A percentile compares a stretch with the other conserved stretches of the same genome.
These are phyloP conservation scores for Frankliniella intonsa DNA, from an alignment of 2,888 invertebrate species.

Conservation along the genomic window DNA sequence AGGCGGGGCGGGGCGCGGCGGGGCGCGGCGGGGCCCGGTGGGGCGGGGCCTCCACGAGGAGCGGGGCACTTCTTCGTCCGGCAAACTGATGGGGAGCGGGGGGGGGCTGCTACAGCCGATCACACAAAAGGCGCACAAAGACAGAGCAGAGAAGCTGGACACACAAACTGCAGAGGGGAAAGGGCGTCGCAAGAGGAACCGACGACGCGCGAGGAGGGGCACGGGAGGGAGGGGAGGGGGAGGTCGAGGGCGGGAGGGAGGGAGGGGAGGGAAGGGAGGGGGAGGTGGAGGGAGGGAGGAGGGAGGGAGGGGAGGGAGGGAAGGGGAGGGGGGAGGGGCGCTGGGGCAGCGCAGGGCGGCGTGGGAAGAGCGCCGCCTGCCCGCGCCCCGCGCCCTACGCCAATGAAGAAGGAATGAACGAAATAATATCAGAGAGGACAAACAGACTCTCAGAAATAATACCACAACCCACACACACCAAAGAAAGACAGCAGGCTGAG, in stretches of 20 bases:
- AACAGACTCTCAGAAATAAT: too few species aligned
- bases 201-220: background rate
- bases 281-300: background rate
- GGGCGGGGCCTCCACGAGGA: too few species aligned
- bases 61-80: too few species aligned
- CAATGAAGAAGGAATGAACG: too few species aligned
- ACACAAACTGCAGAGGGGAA: background rate
- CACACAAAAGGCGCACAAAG: background rate
- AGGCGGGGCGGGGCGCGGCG: too few species aligned
- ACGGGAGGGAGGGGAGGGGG: background rate
- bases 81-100: conserved; percentile 32
- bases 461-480: too few species aligned
- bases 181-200: conserved; percentile 21
- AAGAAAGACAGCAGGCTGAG: too few species aligned
- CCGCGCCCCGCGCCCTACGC: too few species aligned
- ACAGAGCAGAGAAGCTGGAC: conserved; percentile 16
- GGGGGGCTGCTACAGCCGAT: background rate
- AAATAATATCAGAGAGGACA: too few species aligned
- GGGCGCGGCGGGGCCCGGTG: too few species aligned
- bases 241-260: conserved; percentile 26
- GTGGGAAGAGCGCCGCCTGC: conserved; percentile 36
- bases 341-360: conserved; percentile 36
- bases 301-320: conserved; percentile 30
- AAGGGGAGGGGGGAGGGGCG: conserved; percentile 27
- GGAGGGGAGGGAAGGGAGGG: conserved; percentile 27